Conservation (phyloP, 2,113 vertebrate species). For the Calypte anna region DNA sequence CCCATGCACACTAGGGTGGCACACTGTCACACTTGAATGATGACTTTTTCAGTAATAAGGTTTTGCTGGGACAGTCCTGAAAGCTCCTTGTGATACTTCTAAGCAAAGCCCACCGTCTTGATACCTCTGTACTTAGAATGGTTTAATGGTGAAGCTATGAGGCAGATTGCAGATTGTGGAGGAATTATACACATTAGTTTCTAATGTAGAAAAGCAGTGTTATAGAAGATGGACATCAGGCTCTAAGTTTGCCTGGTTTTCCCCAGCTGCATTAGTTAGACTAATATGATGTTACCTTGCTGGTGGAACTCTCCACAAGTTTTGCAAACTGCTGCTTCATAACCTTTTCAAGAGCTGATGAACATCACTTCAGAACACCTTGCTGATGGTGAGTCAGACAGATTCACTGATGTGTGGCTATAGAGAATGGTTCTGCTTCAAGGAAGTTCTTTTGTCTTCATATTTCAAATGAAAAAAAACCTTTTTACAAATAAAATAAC, state of each 20-base stretch:
- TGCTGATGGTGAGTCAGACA: neutral
- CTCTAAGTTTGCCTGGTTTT: neutral
- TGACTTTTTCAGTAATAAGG: neutral
- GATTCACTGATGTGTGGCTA: neutral
- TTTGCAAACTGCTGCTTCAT: neutral
- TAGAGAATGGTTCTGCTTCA: neutral
- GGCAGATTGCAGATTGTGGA: neutral
- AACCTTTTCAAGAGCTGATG: neutral
- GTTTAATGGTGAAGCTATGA: neutral
- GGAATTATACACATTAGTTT: neutral
- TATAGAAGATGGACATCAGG: neutral
- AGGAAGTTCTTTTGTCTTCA: neutral
- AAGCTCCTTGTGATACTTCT: neutral
- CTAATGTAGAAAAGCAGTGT: neutral
- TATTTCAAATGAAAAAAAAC: neutral
- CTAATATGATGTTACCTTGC: neutral
- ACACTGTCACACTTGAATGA: neutral
- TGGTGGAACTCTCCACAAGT: neutral
- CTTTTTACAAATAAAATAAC: neutral
- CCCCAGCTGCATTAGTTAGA: neutral
- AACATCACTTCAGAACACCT: neutral
- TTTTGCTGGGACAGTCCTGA: neutral
- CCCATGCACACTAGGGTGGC: neutral
- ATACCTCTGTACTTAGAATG: neutral
- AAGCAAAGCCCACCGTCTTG: neutral